Base-by-base conservation (phyloP, 2,113 vertebrate species). In the Microcebus ravelobensis region DNA sequence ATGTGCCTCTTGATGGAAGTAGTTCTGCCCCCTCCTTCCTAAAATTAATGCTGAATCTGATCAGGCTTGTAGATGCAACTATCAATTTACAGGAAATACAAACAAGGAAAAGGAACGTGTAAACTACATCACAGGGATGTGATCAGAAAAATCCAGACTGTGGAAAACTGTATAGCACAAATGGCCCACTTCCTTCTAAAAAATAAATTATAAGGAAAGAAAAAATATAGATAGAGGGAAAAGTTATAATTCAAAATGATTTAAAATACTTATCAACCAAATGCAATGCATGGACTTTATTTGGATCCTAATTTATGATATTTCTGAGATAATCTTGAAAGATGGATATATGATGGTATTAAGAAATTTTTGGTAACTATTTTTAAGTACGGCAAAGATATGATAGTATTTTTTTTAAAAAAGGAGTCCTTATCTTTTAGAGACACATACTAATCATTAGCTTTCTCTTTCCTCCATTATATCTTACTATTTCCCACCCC, bases 31-130 rank as follows among this genome's bases (percentile, higher is more conserved):
- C 48, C 17, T 11, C 8, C 65, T 83, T 29, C 45, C 61, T 82
- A 57, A 97, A 96, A 94, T 71, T 84, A 95, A 87, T 59, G 85
- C 81, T 34, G 61, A 91, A 90, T 95, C 59, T 91, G 29, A 92
- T 90, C 85, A 96, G 45, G 39, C 48, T 91, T 65, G 65, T 87
- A 80, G 59, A 96, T 52, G 82, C 29, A 71, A 88, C 29, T 92
- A 87, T 82, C 81, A 77, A 80, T 73, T 97, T 92, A 76, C 2
- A 92, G 88, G 29, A 95, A 93, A 91, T 57, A 89, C n/a, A 95
- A 91, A 97, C 55, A 86, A 91, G 67, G 34, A 92, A 92, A 96
- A 91, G 61, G 42, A 96, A 68, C 17, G 80, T 31, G 42, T 83
- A 90, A 97, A 91, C 77, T 93, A 63, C 23, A 87, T 82, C 55